Percentiles rank a stretch among this genome's conserved stretches.
phyloP scores from a whole-genome alignment of 2,113 vertebrate genomes.

The Paracyprichromis sp. region DNA sequence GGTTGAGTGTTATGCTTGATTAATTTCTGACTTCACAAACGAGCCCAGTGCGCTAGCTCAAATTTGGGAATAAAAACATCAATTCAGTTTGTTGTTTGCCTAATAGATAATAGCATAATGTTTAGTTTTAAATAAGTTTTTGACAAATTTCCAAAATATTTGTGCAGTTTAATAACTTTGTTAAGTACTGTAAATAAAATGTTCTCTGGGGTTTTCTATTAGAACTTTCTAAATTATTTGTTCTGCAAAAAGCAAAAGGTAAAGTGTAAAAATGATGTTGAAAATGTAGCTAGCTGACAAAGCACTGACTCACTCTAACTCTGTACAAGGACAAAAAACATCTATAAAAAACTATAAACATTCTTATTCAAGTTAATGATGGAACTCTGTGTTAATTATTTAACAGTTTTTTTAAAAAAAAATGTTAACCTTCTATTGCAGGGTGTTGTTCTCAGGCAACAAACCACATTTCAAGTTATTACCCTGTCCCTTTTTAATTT shows the following conservation, averaged over 20 bases:
- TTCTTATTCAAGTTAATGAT: neutral
- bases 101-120: neutral
- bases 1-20: neutral
- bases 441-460: neutral
- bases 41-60: neutral
- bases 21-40: neutral
- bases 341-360: neutral
- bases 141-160: neutral
- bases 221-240: neutral
- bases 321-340: neutral
- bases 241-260: neutral
- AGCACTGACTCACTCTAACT: neutral
- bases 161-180: neutral
- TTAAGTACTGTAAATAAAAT: neutral
- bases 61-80: neutral
- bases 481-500: neutral
- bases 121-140: neutral
- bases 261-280: neutral
- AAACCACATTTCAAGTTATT: neutral
- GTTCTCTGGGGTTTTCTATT: neutral
- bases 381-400: neutral
- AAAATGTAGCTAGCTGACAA: neutral
- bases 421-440: neutral
- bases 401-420: neutral
- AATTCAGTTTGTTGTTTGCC: neutral